A percentile compares a stretch with the other conserved stretches of the same genome.
Conservation (phyloP, 1,140 invertebrate species). For the Aphidius gifuensis region DNA sequence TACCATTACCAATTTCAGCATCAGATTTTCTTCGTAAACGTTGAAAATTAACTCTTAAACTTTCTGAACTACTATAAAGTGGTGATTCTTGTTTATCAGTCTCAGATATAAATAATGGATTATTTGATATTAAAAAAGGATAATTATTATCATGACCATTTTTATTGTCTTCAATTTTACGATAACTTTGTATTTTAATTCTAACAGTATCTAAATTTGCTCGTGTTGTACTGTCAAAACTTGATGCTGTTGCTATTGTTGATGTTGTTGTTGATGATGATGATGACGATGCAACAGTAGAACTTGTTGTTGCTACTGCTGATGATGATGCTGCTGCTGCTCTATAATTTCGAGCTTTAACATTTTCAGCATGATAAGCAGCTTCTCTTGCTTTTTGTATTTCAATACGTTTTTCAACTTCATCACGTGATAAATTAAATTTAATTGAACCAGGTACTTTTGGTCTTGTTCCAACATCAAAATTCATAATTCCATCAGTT, state of each 20-base stretch:
- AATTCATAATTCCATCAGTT: constrained; percentile 29
- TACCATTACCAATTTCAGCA: constrained; percentile 37
- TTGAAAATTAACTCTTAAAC: constrained; percentile 41
- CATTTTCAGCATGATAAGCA: constrained; percentile 30
- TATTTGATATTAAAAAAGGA: constrained; percentile 49
- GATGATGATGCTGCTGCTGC: not conserved
- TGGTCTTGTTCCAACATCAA: constrained; percentile 40
- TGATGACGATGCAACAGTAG: too few relatives aligned
- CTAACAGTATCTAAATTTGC: constrained; percentile 40
- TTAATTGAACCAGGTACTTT: constrained; percentile 40
- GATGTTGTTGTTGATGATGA: constrained; percentile 29
- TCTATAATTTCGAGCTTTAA: constrained; percentile 31
- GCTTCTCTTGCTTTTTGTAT: constrained; percentile 29
- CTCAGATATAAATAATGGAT: constrained; percentile 46
- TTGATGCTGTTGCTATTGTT: constrained; percentile 27
- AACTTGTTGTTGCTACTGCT: too few relatives aligned
- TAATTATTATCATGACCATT: constrained; percentile 45
- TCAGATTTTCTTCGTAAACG: constrained; percentile 43
- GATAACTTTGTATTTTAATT: constrained; percentile 45
- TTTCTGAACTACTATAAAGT: constrained; percentile 43
- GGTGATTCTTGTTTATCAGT: constrained; percentile 41
- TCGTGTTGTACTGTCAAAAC: constrained; percentile 29
- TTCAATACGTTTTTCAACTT: constrained; percentile 40
- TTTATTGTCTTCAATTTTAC: constrained; percentile 42
- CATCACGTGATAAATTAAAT: constrained; percentile 28